A percentile compares a stretch with the other conserved stretches of the same genome.
Conservation (phyloP, 2,113 vertebrate species). For the Cettia cetti region DNA sequence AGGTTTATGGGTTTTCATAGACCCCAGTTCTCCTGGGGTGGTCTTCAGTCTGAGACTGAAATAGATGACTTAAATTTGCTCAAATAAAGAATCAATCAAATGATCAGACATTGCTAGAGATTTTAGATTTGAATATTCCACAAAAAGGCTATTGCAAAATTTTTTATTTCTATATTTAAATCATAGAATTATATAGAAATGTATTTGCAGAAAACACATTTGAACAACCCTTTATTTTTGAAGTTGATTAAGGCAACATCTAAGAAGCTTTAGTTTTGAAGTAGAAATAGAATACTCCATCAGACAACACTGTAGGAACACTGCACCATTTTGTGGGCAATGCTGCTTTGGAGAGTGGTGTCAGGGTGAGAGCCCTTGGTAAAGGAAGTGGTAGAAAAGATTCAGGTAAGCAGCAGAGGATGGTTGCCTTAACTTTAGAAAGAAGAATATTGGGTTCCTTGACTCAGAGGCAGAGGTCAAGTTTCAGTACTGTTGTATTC, state of each 20-base stretch:
- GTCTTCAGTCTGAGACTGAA: neutral
- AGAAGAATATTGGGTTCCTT: neutral
- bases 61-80: neutral
- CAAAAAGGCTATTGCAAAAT: rapidly evolving
- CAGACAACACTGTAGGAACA: neutral
- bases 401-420: neutral
- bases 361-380: neutral
- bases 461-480: neutral
- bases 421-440: neutral
- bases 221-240: neutral
- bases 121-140: neutral
- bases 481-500: neutral
- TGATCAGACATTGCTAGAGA: neutral
- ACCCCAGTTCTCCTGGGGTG: neutral
- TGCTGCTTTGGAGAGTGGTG: rapidly evolving
- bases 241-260: neutral
- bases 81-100: neutral
- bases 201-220: neutral
- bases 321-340: neutral
- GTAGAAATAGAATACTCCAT: neutral
- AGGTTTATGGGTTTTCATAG: neutral
- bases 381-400: neutral
- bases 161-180: neutral
- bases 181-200: neutral
- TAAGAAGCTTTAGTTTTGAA: neutral